Base-by-base conservation (phyloP, 2,888 invertebrate species). In the Eurytoma adleriae region DNA sequence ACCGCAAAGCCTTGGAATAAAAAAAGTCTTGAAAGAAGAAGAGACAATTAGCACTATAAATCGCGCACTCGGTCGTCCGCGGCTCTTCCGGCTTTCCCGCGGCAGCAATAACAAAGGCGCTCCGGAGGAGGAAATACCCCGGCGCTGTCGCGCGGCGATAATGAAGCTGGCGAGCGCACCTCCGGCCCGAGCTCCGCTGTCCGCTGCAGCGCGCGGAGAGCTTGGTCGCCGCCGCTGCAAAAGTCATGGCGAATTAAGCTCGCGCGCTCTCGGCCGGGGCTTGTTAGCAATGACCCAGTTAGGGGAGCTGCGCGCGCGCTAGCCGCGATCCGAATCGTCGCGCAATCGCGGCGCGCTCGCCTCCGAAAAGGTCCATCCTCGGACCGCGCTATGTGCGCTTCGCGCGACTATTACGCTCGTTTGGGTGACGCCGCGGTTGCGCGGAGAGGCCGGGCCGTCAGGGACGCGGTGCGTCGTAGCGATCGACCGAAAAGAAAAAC, bases 271-370 rank as follows among this genome's bases (percentile, higher is more conserved):
- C 80, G 67, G 70, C 75, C 69, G 66, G 76, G 85, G 86, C 87
- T 86, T 84, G 87, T 86, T 87, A 88, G 88, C 88, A 88, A 88
- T 88, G 88, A 88, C 88, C 88, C 82, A 88, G 87, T 88, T 88
- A 86, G 85, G 80, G 59, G 54, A 54, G 52, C 20, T 14, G 48
- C 48, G 79, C 18, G 50, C 20, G 56, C 30, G 54, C 62, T 4
- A 83, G 83, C 82, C 18, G 61, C 74, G 67, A 74, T 79, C 73
- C 30, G 59, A 73, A 61, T 73, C 40, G 40, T 70, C 67, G 40
- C 69, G 40, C 69, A 71, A 64, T 62, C 40, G 70, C 73, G 50
- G 14, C 62, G 72, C 50, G 56, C 48, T 40, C 62, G 62, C 62
- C 48, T 13, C 52, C 27, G 30, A 69, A 69, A 56, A 69, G 69